Evolutionary conservation across 1,140 invertebrate genomes (phyloP), one percentile per base, ranked within the genome.

Genomic region (Gryllus bimaculatus): DNA sequence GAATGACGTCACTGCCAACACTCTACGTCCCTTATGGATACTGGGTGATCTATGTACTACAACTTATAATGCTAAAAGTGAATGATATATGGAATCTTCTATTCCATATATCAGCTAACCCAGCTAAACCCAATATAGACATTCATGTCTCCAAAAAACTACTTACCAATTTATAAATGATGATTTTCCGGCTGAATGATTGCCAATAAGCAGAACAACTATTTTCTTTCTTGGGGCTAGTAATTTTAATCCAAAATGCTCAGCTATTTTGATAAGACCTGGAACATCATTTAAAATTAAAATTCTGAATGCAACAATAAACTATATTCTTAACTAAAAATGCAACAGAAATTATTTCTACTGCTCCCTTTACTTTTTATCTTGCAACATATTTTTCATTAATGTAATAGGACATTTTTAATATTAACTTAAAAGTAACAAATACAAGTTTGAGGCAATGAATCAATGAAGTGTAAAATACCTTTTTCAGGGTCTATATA

Each of bases 181-280:
- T 77, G 89, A 90, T 84, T 91, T 91, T 13, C 90, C 90, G 77
- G 90, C 90, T 26, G 90, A 91, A 83, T 91, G 90, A 83, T 91
- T 91, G 6, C 90, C 90, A 81, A 91, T 88, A 8, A 91, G 82
- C 13, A 91, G 83, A 47, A 91, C 87, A 49, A 86, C 88, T 74
- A 91, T 89, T 83, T 91, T 91, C 80, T 90, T 90, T 74, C 89
- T 85, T 13, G 90, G 90, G 21, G 89, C 86, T 54, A 89, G 83
- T 47, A 91, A 82, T 47, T 85, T 84, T 20, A 89, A 80, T 78
- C 86, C 86, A 8, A 91, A 81, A 79, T 85, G 84, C 75, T 89
- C 85, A 15, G 87, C 89, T 80, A 90, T 87, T 80, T 86, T 87
- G 39, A 89, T 84, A 74, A 91, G 82, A 73, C 89, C 90, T 90